These are phyloP conservation scores for Junco hyemalis DNA, from an alignment of 2,113 vertebrate genomes.

Conservation along the genomic window DNA sequence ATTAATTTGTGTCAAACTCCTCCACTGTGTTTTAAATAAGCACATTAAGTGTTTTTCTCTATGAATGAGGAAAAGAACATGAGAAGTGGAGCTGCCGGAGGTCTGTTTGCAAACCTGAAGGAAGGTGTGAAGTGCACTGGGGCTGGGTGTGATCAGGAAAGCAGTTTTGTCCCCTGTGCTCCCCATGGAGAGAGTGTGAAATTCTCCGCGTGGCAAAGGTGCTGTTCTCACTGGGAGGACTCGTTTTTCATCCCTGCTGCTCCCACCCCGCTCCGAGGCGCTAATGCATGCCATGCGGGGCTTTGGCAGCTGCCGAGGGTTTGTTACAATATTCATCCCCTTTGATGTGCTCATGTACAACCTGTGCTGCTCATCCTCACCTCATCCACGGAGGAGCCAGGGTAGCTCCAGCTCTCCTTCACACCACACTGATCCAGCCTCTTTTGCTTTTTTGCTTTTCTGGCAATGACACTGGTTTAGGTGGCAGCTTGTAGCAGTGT, in stretches of 20 bases:
- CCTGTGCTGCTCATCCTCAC: background rate
- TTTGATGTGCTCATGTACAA: background rate
- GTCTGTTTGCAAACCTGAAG: constrained; percentile 41
- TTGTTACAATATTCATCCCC: background rate
- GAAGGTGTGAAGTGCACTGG: background rate
- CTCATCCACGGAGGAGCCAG: background rate
- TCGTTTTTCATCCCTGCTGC: background rate
- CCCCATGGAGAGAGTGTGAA: background rate
- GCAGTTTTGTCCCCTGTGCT: background rate
- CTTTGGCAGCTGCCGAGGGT: background rate
- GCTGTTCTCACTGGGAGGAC: background rate
- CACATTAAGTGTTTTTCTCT: background rate
- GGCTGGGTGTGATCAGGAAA: background rate
- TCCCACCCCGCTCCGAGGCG: background rate
- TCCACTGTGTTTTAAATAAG: background rate
- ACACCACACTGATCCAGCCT: background rate
- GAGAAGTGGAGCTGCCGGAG: background rate
- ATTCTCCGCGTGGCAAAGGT: background rate
- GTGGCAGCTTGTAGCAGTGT: background rate
- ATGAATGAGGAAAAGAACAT: background rate
- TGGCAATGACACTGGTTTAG: background rate
- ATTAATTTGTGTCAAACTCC: constrained; percentile 15
- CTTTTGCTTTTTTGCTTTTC: background rate
- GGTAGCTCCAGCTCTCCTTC: background rate
- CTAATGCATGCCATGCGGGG: background rate